Base-by-base conservation (phyloP, 2,113 vertebrate genomes). In the Cervus canadensis region DNA sequence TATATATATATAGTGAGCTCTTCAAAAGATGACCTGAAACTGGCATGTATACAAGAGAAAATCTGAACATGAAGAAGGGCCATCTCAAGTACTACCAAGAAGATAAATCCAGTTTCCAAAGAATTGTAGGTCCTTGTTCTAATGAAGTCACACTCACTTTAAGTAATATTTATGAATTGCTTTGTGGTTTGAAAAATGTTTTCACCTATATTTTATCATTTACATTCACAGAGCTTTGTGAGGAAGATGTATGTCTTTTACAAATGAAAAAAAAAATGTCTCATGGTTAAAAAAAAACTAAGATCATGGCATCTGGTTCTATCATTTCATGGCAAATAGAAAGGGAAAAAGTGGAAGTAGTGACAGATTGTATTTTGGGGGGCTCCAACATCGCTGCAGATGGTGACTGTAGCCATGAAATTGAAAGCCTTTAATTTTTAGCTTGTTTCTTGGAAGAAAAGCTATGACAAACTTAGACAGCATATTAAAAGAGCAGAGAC, bases 191-290 rank as follows among this genome's bases (percentile, higher is more conserved):
- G 56, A 94, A 85, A 93, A 82, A 67, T 91, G 36, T 89, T 89
- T 88, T 59, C 13, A 67, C 64, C 36, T 30, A 23, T 40, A 67
- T 85, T 91, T 93, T 43, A 64, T 94, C 67, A 95, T 78, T 97
- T 95, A 86, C 48, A 91, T 60, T 91, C 89, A 71, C 50, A 60
- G 19, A 88, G 12, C 9, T 56, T 78, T 89, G 50, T 88, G 71
- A 96, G 30, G 54, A 43, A 91, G 83, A 64, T 82, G 91, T 56
- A 48, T 78, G 12, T 95, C 28, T 91, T 64, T 50, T 48, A 96
- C 59, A 93, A 95, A 96, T 93, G 74, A 89, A 78, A 82, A 71
- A 67, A 97, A 83, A 91, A 95, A 87, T 97, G 78, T 83, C 50
- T 54, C 48, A 14, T 87, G 64, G 6, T 54, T 92, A 43, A 59